These are phyloP conservation scores for Cephalopholis sonnerati DNA, from an alignment of 2,113 vertebrate genomes.

Conservation along the genomic window DNA sequence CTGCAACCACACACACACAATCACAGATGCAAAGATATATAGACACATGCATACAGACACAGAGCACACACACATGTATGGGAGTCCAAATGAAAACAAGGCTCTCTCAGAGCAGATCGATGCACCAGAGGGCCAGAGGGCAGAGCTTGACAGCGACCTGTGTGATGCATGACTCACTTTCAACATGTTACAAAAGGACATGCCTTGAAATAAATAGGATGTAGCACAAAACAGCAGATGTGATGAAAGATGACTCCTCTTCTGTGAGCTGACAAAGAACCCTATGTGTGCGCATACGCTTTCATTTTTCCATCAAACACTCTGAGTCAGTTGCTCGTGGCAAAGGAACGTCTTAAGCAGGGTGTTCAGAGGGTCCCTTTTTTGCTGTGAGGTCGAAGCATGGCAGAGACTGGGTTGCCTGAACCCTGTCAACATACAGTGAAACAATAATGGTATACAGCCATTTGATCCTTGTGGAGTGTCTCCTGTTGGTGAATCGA, in stretches of 20 bases:
- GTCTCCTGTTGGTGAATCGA: conserved; percentile 40
- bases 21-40: conserved; percentile 1
- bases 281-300: conserved; percentile 11
- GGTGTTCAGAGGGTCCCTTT: conserved; percentile 10
- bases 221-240: conserved; percentile 35
- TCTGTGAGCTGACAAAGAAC: conserved; percentile 35
- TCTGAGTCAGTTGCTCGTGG: conserved; percentile 35
- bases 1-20: conserved; percentile 8
- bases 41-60: not conserved
- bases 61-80: conserved; percentile 1
- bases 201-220: conserved; percentile 61
- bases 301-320: conserved; percentile 57
- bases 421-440: conserved; percentile 2
- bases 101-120: conserved; percentile 40
- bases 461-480: not conserved
- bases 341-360: conserved; percentile 12
- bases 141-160: conserved; percentile 34
- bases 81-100: conserved; percentile 29
- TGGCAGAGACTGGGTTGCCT: not conserved
- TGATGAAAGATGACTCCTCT: conserved; percentile 51
- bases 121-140: conserved; percentile 31
- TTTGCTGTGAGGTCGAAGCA: conserved; percentile 5
- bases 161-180: conserved; percentile 64
- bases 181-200: conserved; percentile 55
- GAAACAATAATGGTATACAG: conserved; percentile 33